Evolutionary conservation across 2,113 vertebrate species (phyloP).

Genomic region (Gallinago media): DNA sequence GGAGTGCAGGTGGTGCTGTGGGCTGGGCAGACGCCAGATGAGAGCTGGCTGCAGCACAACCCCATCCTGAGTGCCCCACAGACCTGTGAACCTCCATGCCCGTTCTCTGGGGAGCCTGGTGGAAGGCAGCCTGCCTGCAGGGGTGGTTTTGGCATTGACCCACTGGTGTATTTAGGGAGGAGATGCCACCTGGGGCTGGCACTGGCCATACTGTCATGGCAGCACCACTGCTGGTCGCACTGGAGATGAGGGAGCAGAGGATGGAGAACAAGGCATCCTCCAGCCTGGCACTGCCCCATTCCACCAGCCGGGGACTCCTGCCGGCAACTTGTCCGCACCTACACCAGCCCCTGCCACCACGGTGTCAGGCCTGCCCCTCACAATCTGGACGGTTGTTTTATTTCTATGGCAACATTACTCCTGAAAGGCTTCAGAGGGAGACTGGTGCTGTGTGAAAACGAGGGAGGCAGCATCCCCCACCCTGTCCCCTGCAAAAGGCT

Average conservation of each 20-base stretch:
- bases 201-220: rapidly evolving
- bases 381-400: background rate
- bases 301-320: background rate
- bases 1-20: background rate
- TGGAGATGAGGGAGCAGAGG: background rate
- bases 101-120: background rate
- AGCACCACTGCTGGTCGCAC: background rate
- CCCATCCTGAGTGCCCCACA: no score
- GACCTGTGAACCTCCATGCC: background rate
- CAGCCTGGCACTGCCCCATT: rapidly evolving
- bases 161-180: background rate
- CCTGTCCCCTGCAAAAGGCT: background rate
- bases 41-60: rapidly evolving
- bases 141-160: background rate
- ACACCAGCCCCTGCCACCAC: background rate
- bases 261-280: background rate
- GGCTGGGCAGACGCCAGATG: background rate
- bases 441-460: background rate
- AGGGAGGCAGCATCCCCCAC: background rate
- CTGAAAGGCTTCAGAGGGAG: constrained; percentile 10
- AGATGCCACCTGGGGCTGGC: background rate
- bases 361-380: background rate
- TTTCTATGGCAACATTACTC: constrained; percentile 68
- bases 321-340: rapidly evolving
- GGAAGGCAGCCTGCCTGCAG: background rate